Evolutionary conservation across 2,888 invertebrate species (phyloP).

Genomic region (Eilema griseolum): DNA sequence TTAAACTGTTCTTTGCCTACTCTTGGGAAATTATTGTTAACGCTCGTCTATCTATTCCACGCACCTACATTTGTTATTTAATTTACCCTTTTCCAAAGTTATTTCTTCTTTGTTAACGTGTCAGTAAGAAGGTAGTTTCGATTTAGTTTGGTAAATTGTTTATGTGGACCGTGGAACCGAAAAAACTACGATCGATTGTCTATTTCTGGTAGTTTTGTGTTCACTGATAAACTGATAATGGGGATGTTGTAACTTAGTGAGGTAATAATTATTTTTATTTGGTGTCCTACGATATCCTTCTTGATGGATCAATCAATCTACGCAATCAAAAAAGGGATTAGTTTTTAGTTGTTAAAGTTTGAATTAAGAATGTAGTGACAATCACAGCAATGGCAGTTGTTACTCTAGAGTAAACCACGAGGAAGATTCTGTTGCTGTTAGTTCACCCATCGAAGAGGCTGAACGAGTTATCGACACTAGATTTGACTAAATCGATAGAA

Average conservation of each 20-base stretch:
- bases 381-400: neutral
- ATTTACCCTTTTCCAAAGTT: conserved; percentile 34
- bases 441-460: no score
- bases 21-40: conserved; percentile 45
- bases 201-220: neutral
- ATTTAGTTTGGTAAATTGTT: conserved; percentile 33
- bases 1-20: conserved; percentile 6
- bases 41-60: conserved; percentile 39
- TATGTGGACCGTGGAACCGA: conserved; percentile 6
- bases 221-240: neutral
- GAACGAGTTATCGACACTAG: no score
- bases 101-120: conserved; percentile 30
- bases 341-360: neutral
- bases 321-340: no score
- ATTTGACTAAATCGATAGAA: no score
- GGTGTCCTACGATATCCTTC: no score
- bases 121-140: conserved; percentile 20
- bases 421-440: no score
- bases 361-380: neutral
- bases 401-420: no score
- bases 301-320: no score
- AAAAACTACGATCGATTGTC: conserved; percentile 2
- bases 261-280: no score
- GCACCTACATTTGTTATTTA: conserved; percentile 39
- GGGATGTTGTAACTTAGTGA: neutral